A percentile compares a stretch with the other conserved stretches of the same genome.
Conservation (phyloP, 2,113 vertebrate species). For the human region DNA sequence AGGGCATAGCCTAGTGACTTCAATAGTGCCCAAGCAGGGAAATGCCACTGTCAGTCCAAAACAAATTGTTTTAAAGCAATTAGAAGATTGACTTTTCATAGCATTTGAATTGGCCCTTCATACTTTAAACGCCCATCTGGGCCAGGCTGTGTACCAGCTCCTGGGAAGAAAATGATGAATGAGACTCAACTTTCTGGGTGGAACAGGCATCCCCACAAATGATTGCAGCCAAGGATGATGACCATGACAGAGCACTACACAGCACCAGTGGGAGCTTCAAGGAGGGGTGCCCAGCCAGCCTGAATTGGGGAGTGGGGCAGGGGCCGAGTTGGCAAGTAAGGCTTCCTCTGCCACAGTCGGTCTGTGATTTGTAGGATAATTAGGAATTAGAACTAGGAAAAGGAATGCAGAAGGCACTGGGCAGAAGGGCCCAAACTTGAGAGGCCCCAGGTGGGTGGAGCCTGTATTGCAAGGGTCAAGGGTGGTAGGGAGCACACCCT, state of each 20-base stretch:
- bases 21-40: background rate
- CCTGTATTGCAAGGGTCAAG: fast-evolving
- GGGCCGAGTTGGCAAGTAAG: no score
- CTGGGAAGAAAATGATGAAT: background rate
- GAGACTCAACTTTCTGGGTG: background rate
- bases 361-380: background rate
- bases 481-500: fast-evolving
- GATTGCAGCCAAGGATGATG: no score
- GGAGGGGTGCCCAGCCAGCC: background rate
- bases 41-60: background rate
- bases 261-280: background rate
- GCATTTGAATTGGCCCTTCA: background rate
- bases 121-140: background rate
- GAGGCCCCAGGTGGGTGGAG: background rate
- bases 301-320: background rate
- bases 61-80: background rate
- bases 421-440: background rate
- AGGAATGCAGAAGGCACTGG: background rate
- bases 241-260: no score
- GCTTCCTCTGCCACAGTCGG: background rate
- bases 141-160: background rate
- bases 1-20: background rate
- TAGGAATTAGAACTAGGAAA: background rate
- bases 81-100: background rate
- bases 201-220: background rate